Conservation (phyloP, 2,113 vertebrate genomes). For the Fukomys damarensis region DNA sequence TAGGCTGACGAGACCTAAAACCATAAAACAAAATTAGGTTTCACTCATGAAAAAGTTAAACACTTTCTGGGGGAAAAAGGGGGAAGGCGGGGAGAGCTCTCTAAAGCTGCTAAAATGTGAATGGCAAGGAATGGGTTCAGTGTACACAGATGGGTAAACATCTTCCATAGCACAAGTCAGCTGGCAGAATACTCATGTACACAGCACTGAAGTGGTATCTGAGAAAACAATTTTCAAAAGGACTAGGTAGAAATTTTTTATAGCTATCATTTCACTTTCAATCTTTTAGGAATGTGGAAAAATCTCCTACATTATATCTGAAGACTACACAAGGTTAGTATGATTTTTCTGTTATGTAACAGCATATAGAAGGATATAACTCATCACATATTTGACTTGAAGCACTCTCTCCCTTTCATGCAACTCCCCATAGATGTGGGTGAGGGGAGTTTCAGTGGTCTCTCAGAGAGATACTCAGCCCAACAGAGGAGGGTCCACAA, state of each 20-base stretch:
- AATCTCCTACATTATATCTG: background rate
- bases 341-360: conserved; percentile 36
- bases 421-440: background rate
- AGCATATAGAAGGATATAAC: background rate
- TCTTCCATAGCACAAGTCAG: conserved; percentile 90
- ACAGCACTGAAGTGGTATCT: conserved; percentile 81
- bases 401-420: conserved; percentile 25
- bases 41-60: background rate
- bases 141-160: conserved; percentile 86
- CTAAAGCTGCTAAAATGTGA: conserved; percentile 76
- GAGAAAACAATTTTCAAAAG: conserved; percentile 68
- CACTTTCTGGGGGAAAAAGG: background rate
- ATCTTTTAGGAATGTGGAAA: conserved; percentile 7
- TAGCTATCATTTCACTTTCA: conserved; percentile 7
- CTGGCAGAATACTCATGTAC: conserved; percentile 74
- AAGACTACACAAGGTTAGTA: conserved; percentile 26
- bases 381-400: background rate
- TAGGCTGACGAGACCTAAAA: conserved; percentile 93
- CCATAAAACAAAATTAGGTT: conserved; percentile 69
- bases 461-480: conserved; percentile 9
- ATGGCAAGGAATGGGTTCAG: conserved; percentile 84
- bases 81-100: background rate
- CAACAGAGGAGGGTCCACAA: background rate
- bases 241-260: conserved; percentile 30
- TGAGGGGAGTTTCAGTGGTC: background rate